Conservation (phyloP, 2,113 vertebrate genomes). For the Monopterus albus region DNA sequence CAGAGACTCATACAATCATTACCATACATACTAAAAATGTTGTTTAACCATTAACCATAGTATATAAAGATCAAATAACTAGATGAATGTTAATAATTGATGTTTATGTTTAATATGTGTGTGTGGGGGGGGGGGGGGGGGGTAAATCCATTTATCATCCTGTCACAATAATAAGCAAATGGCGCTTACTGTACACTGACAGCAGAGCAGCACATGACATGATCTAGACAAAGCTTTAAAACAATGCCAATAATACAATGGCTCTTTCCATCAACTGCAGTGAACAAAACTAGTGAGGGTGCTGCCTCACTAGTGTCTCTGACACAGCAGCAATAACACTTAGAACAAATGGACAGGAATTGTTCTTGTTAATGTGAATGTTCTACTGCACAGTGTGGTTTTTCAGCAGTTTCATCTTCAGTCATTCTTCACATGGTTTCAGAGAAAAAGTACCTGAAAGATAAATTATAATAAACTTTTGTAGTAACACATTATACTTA, state of each 20-base stretch:
- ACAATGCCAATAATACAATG: slow-evolving; percentile 27
- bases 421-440: neutral
- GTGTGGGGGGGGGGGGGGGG: too few species aligned
- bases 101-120: too few species aligned
- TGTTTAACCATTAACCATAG: too few species aligned
- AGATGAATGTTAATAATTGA: too few species aligned
- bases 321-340: slow-evolving; percentile 12
- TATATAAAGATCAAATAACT: too few species aligned
- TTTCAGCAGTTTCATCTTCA: neutral
- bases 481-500: too few species aligned
- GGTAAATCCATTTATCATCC: slow-evolving; percentile 35
- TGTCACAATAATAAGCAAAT: slow-evolving; percentile 33
- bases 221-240: slow-evolving; percentile 19
- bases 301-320: slow-evolving; percentile 7
- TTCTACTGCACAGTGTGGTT: neutral
- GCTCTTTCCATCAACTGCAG: slow-evolving; percentile 8
- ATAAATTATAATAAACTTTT: too few species aligned
- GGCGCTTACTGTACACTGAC: slow-evolving; percentile 8
- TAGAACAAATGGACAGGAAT: neutral
- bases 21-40: neutral
- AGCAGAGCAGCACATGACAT: slow-evolving; percentile 26
- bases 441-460: too few species aligned
- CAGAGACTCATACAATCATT: slow-evolving; percentile 49
- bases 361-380: neutral
- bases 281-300: slow-evolving; percentile 14